Conservation (phyloP, 2,113 vertebrate genomes). For the Misgurnus mizolepis region DNA sequence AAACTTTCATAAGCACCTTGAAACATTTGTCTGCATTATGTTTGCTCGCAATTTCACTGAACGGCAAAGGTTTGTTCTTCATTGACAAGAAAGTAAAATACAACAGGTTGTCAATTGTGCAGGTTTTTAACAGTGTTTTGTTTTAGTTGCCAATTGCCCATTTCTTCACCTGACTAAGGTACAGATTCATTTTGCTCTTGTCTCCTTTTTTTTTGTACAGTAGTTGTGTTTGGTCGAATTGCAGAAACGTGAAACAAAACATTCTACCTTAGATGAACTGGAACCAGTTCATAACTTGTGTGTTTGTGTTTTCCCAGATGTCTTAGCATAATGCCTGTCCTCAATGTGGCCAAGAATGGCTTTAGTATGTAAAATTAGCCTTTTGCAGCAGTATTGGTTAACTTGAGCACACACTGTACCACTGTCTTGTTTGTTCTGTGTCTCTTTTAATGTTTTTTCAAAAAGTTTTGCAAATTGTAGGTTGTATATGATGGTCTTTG, state of each 20-base stretch:
- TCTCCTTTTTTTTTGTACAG: background rate
- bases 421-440: background rate
- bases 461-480: background rate
- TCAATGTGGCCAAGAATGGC: background rate
- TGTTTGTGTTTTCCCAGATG: slow-evolving; percentile 10
- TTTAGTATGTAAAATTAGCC: background rate
- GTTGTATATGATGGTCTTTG: background rate
- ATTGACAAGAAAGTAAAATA: background rate
- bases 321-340: background rate
- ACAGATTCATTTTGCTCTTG: background rate
- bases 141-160: background rate
- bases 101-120: too few relatives aligned
- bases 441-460: background rate
- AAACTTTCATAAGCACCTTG: background rate
- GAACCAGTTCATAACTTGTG: background rate
- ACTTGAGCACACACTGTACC: background rate
- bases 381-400: background rate
- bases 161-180: too few relatives aligned
- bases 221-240: background rate
- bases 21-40: background rate
- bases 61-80: background rate
- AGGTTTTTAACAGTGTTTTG: background rate
- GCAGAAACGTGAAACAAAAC: too few relatives aligned
- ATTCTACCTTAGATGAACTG: too few relatives aligned
- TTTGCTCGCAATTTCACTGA: background rate